These are phyloP conservation scores for Acronicta psi DNA, from an alignment of 2,888 invertebrate species.

Conservation along the genomic window DNA sequence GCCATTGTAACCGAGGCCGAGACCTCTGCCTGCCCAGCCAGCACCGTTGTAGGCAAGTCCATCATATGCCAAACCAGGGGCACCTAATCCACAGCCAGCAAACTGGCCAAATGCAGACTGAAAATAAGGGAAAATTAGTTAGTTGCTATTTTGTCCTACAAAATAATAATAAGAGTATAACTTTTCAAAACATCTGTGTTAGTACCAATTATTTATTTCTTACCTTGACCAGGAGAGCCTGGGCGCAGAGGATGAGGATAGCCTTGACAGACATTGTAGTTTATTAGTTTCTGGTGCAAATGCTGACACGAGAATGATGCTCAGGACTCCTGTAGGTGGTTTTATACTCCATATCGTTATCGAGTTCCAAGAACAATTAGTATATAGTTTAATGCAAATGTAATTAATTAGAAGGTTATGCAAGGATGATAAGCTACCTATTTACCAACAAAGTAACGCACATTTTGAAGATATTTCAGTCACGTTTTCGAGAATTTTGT, in stretches of 20 bases:
- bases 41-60: neutral
- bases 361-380: neutral
- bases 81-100: conserved; percentile 13
- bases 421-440: no score
- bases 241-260: conserved; percentile 59
- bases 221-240: conserved; percentile 21
- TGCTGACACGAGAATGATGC: conserved; percentile 23
- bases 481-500: no score
- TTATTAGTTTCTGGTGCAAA: conserved; percentile 18
- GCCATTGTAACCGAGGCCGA: conserved; percentile 8
- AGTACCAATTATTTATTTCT: neutral
- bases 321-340: conserved; percentile 1
- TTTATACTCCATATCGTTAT: conserved; percentile 2
- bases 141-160: neutral
- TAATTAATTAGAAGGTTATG: no score
- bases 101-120: conserved; percentile 33
- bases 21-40: conserved; percentile 8
- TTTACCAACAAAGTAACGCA: no score
- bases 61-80: conserved; percentile 1
- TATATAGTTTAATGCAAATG: no score
- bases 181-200: no score
- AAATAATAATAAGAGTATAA: no score
- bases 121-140: neutral
- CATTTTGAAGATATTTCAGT: no score
- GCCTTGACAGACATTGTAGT: conserved; percentile 61